Evolutionary conservation across 2,888 invertebrate species (phyloP).

Genomic region (Pachydiplax longipennis): DNA sequence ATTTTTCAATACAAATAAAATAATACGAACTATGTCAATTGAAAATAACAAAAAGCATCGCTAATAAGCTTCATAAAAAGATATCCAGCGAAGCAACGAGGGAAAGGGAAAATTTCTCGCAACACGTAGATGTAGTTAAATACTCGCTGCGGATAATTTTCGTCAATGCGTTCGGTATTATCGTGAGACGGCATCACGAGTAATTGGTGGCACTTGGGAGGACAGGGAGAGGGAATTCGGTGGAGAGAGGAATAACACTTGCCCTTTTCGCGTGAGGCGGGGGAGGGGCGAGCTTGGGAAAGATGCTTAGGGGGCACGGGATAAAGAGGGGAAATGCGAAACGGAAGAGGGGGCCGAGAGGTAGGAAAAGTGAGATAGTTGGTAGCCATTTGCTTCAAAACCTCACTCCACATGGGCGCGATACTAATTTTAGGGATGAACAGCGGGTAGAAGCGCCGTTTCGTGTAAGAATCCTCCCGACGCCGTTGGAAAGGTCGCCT

Average conservation of each 20-base stretch:
- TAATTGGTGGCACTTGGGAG: no score
- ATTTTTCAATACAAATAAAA: no score
- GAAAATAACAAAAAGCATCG: no score
- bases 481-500: not conserved
- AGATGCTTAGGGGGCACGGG: not conserved
- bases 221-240: not conserved
- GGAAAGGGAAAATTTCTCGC: no score
- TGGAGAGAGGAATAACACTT: not conserved
- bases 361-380: not conserved
- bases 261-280: not conserved
- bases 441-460: not conserved
- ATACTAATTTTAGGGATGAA: slow-evolving; percentile 19
- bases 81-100: no score
- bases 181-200: not conserved
- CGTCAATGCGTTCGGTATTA: not conserved
- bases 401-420: not conserved
- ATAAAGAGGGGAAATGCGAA: not conserved
- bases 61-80: no score
- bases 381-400: not conserved
- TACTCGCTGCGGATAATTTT: no score
- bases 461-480: not conserved
- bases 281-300: not conserved
- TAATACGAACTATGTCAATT: no score
- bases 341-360: not conserved
- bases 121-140: no score